Evolutionary conservation across 92 coral and sea anemone genomes (phyloP).

Genomic region (Palythoa grandiflora): DNA sequence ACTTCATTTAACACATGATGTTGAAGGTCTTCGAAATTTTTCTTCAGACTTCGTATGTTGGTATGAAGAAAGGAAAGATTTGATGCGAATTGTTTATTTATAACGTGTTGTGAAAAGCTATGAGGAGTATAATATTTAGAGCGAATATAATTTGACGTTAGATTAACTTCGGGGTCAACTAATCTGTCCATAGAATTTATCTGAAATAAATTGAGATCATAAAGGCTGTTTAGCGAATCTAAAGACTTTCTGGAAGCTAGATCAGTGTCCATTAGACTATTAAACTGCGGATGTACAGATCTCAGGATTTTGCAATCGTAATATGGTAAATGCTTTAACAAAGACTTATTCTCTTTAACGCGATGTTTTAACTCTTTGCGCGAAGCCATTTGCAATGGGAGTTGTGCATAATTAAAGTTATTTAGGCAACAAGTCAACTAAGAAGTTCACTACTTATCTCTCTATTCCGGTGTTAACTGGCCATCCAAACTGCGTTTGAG

Average conservation of each 20-base stretch:
- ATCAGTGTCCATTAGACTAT: no score
- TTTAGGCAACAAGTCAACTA: constrained; percentile 4
- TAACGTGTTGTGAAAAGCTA: constrained; percentile 41
- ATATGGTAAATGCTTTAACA: neutral
- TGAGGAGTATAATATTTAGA: constrained; percentile 55
- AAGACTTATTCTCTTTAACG: neutral
- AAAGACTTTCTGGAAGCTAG: no score
- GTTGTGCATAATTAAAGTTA: constrained; percentile 2
- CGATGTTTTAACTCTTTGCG: neutral
- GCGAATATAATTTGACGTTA: constrained; percentile 18
- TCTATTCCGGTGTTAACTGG: constrained; percentile 44
- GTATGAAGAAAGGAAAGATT: constrained; percentile 42
- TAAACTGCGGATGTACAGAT: neutral
- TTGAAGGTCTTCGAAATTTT: constrained; percentile 63
- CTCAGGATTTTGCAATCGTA: neutral
- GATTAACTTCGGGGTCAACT: constrained; percentile 4
- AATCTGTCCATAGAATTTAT: constrained; percentile 30
- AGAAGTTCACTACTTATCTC: constrained; percentile 1
- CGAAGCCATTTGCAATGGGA: constrained; percentile 1
- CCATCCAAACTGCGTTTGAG: constrained; percentile 32
- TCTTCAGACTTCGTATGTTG: constrained; percentile 58
- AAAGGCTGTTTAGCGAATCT: no score
- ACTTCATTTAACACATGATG: constrained; percentile 57
- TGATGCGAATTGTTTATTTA: constrained; percentile 42
- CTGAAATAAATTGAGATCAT: no score